Evolutionary conservation across 2,113 vertebrate species (phyloP).

Genomic region (Antechinus stuartii): DNA sequence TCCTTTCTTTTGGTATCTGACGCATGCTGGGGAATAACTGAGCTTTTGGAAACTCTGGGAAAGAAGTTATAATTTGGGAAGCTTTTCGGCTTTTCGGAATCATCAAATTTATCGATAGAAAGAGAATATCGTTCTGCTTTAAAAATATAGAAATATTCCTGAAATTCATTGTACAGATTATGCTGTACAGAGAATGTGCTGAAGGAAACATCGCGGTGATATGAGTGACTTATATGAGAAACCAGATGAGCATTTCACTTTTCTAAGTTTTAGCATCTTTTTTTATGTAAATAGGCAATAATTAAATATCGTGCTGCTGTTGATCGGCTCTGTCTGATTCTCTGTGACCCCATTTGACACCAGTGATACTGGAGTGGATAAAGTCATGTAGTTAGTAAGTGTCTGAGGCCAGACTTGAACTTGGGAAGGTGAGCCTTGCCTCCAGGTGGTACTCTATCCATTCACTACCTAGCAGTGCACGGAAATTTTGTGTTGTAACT

Average conservation of each 20-base stretch:
- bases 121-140: background rate
- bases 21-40: slow-evolving; percentile 29
- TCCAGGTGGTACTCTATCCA: background rate
- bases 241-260: background rate
- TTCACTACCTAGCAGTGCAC: background rate
- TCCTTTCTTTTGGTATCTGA: background rate
- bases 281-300: background rate
- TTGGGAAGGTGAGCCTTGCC: background rate
- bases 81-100: background rate
- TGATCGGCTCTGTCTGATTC: no score
- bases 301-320: background rate
- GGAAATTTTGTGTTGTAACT: background rate
- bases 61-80: background rate
- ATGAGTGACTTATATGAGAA: background rate
- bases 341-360: no score
- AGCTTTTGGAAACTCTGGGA: background rate
- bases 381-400: background rate
- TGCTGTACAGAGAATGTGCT: background rate
- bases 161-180: background rate
- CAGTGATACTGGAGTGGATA: no score
- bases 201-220: background rate
- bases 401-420: background rate
- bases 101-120: background rate
- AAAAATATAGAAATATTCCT: background rate
- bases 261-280: background rate